Evolutionary conservation across 2,113 vertebrate genomes (phyloP).

Genomic region (Cettia cetti): DNA sequence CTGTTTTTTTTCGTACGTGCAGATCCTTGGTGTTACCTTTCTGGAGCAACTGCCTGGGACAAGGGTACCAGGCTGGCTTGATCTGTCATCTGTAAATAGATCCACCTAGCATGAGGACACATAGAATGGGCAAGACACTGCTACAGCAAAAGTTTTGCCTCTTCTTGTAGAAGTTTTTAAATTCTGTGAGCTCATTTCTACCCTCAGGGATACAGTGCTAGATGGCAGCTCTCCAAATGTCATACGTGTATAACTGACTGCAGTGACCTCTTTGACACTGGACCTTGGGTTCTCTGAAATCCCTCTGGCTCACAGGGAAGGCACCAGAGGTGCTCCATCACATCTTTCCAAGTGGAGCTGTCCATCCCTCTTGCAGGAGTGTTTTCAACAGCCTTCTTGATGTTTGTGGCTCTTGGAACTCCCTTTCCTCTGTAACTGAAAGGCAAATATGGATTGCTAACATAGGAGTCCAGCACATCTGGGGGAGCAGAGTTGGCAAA

Average conservation of each 20-base stretch:
- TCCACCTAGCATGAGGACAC: neutral
- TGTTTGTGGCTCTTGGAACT: neutral
- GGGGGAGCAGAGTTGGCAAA: rapidly evolving
- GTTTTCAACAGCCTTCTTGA: neutral
- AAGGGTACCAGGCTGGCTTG: neutral
- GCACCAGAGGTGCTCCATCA: neutral
- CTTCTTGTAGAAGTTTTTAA: neutral
- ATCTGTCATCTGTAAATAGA: neutral
- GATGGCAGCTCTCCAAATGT: neutral
- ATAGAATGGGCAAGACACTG: neutral
- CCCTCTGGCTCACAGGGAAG: neutral
- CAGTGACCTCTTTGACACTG: neutral
- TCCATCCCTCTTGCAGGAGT: neutral
- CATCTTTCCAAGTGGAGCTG: neutral
- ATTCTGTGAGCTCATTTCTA: neutral
- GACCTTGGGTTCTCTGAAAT: neutral
- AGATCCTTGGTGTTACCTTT: neutral
- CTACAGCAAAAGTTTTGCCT: neutral
- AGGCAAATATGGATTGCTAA: neutral
- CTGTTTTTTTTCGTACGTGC: neutral
- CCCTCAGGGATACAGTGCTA: neutral
- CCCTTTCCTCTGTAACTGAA: neutral
- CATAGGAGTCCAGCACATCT: neutral
- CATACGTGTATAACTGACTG: neutral
- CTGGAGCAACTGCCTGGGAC: neutral